Percentiles rank a stretch among this genome's conserved stretches.
These are phyloP conservation scores for Lapara coniferarum DNA, from an alignment of 2,888 invertebrate genomes.

Conservation along the genomic window DNA sequence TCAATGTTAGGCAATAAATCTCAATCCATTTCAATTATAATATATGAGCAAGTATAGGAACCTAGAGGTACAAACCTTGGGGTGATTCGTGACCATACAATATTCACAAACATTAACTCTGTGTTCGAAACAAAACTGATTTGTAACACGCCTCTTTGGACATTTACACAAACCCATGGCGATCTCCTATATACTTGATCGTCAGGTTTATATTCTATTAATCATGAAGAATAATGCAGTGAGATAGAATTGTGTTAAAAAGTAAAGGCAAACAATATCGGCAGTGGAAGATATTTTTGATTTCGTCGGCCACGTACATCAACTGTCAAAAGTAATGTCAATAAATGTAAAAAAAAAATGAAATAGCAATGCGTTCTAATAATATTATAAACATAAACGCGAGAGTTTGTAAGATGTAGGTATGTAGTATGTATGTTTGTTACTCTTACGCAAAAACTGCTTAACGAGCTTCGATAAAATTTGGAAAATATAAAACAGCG, in stretches of 20 bases:
- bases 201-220: not conserved
- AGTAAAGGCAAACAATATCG: slow-evolving; percentile 11
- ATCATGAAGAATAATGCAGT: not conserved
- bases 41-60: not conserved
- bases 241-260: not conserved
- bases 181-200: not conserved
- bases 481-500: no score
- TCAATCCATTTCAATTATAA: not conserved
- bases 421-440: no score
- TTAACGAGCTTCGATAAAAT: no score
- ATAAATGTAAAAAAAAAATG: slow-evolving; percentile 30
- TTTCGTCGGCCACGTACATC: slow-evolving; percentile 60
- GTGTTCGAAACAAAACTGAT: slow-evolving; percentile 99
- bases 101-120: slow-evolving; percentile 99
- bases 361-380: no score
- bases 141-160: slow-evolving; percentile 97
- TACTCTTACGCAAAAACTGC: no score
- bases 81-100: slow-evolving; percentile 98
- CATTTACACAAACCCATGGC: slow-evolving; percentile 99
- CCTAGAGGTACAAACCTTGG: slow-evolving; percentile 87
- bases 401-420: no score
- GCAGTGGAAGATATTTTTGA: slow-evolving; percentile 27
- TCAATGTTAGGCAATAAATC: not conserved
- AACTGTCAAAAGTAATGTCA: slow-evolving; percentile 29
- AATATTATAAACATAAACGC: no score